Conservation (phyloP, 1,140 invertebrate species). For the Heliconius himera region DNA sequence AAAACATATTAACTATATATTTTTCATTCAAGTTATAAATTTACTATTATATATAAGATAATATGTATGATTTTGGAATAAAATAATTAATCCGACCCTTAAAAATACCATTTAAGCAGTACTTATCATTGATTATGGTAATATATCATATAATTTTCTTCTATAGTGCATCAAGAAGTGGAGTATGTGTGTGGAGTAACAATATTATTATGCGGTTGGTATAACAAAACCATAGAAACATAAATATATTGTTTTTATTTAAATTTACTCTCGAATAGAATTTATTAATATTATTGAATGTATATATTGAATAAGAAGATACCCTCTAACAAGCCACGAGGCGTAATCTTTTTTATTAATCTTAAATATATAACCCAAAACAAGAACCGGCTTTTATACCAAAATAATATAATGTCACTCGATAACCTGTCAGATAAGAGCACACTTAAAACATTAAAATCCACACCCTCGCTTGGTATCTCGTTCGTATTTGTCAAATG, state of each 20-base stretch:
- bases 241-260: too few species aligned
- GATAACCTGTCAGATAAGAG: conserved; percentile 3
- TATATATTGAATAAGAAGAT: too few species aligned
- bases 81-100: neutral
- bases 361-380: neutral
- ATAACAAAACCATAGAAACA: too few species aligned
- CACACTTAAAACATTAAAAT: neutral
- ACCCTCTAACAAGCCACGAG: too few species aligned
- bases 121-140: neutral
- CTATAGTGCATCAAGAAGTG: too few species aligned
- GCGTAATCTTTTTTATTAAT: neutral
- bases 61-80: neutral
- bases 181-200: too few species aligned
- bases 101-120: neutral
- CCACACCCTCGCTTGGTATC: neutral
- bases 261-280: too few species aligned
- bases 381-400: neutral
- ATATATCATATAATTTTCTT: neutral
- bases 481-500: neutral
- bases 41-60: neutral
- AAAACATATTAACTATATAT: too few species aligned
- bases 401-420: neutral
- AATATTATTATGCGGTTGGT: too few species aligned
- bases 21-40: too few species aligned
- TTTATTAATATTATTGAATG: too few species aligned